Evolutionary conservation across 1,140 invertebrate genomes (phyloP).

Genomic region (Drosophila nigromelanica): DNA sequence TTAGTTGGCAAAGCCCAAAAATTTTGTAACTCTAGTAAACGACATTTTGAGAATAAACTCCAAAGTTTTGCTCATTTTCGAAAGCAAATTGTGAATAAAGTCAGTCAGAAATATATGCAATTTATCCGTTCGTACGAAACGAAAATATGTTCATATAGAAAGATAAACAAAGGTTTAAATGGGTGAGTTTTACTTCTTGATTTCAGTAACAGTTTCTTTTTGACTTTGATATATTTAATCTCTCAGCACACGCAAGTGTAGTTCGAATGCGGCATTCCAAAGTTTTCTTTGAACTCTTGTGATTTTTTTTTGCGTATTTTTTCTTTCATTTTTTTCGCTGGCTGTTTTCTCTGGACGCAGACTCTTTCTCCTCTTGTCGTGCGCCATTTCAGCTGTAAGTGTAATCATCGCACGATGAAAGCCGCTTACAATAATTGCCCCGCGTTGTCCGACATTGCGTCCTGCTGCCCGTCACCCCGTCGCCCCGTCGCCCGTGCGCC

Average conservation of each 20-base stretch:
- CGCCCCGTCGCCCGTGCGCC: neutral
- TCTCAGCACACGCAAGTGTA: neutral
- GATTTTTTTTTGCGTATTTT: neutral
- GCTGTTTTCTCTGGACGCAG: constrained; percentile 13
- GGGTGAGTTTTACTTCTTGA: too few species aligned
- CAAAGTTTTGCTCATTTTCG: too few species aligned
- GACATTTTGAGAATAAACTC: too few species aligned
- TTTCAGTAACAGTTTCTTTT: too few species aligned
- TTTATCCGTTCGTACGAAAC: too few species aligned
- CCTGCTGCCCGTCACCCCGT: constrained; percentile 15
- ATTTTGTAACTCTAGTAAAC: too few species aligned
- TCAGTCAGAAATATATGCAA: too few species aligned
- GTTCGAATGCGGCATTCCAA: neutral
- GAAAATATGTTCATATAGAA: too few species aligned
- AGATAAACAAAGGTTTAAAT: too few species aligned
- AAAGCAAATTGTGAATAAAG: too few species aligned
- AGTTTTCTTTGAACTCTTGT: neutral
- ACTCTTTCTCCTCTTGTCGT: constrained; percentile 42
- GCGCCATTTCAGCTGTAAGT: constrained; percentile 78
- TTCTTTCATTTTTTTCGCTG: neutral
- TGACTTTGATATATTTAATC: neutral
- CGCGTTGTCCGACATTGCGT: constrained; percentile 71
- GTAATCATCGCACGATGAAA: constrained; percentile 81
- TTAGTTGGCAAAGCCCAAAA: too few species aligned
- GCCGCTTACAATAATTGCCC: constrained; percentile 81